A percentile compares a stretch with the other conserved stretches of the same genome.
Evolutionary conservation across 2,113 vertebrate species (phyloP).

Genomic region (Zapornia atra): DNA sequence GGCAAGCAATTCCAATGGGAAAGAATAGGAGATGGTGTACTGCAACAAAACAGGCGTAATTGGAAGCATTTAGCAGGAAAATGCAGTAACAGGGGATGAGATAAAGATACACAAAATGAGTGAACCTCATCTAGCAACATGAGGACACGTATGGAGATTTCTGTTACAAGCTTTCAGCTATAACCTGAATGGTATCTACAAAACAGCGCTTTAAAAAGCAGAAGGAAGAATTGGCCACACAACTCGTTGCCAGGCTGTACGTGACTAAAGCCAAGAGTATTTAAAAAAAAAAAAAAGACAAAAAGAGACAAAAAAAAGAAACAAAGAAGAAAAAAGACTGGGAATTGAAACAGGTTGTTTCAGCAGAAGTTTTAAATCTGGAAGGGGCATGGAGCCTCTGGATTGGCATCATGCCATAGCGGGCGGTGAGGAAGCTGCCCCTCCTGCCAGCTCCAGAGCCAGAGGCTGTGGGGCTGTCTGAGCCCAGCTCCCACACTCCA

Average conservation of each 20-base stretch:
- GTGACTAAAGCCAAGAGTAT: not conserved
- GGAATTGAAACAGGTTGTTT: not conserved
- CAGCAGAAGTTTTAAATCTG: not conserved
- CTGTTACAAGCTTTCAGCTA: not conserved
- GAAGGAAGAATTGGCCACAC: not conserved
- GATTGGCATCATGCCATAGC: not conserved
- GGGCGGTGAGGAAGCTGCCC: not conserved
- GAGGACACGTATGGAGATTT: not conserved
- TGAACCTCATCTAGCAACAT: not conserved
- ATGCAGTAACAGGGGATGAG: not conserved
- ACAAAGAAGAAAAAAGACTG: too few relatives aligned
- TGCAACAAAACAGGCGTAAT: not conserved
- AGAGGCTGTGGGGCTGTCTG: fast-evolving
- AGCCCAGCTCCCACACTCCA: not conserved
- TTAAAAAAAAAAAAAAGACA: not conserved
- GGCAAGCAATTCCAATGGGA: not conserved
- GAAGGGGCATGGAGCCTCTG: not conserved
- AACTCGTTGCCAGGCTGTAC: not conserved
- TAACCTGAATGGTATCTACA: not conserved
- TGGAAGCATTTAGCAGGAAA: constrained; percentile 16
- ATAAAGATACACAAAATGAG: not conserved
- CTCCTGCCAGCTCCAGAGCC: not conserved
- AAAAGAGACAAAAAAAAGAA: too few relatives aligned
- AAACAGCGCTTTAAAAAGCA: not conserved
- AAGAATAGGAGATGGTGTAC: not conserved